Evolutionary conservation across 2,888 invertebrate genomes (phyloP), one percentile per base, ranked within the genome.

Genomic region (Blera fallax): DNA sequence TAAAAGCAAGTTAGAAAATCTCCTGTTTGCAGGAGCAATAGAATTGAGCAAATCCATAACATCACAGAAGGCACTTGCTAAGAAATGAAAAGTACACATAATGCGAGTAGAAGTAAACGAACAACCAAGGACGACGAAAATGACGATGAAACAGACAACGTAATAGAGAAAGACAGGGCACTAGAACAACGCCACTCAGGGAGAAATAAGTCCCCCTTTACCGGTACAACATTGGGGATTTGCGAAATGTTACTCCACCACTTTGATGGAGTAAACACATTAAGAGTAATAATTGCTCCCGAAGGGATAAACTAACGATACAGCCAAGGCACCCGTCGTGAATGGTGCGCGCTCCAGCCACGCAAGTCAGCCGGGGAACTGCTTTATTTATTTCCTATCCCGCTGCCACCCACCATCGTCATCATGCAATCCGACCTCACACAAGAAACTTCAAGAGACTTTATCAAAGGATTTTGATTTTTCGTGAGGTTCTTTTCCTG

Each of bases 201-300:
- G 64, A 69, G 67, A 67, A 74, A 58, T 74, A 65, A 70, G 70
- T 76, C 58, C 64, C 64, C 64, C 60, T 62, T 65, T 62, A 32
- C 80, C 65, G 32, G 18, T 43, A 34, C 65, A 81, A 62, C 80
- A 81, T 85, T 76, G 72, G 85, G 81, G 85, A 85, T 81, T 84
- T 85, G 76, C 56, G 79, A 79, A 81, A 81, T 56, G 54, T 60
- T 76, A 64, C 70, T 72, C 60, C 58, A 70, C 72, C 78, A 70
- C 37, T 73, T 74, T 87, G 81, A 81, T 87, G 78, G 64, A 83
- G 82, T 83, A 80, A 87, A 87, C 81, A 87, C 82, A 87, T 87
- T 87, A 80, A 83, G 87, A 76, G 78, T 62, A 87, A 87, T 87
- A 87, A 87, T 87, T 87, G 87, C 72, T 83, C 87, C 87, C 87